Base-by-base conservation (phyloP, 2,797 vertebrate species). In the Loriculus beryllinus region DNA sequence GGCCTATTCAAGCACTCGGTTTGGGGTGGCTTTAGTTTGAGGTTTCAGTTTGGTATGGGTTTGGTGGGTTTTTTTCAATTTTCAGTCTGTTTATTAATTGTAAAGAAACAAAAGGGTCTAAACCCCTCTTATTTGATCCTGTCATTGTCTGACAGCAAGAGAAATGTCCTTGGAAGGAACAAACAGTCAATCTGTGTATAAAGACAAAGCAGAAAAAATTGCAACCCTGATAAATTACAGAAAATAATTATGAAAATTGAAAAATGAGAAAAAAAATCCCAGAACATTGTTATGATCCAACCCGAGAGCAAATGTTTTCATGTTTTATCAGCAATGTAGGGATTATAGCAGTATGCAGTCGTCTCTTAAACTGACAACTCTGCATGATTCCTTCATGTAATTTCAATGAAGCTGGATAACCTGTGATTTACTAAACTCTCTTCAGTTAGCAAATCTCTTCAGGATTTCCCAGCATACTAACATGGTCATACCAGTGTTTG, bases 91-190 rank as follows among this genome's bases (percentile, higher is more conserved):
- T 94, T 9, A 5, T 47, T 90, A 95, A 93, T 77, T 91, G 86
- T 74, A 88, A 93, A 80, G 65, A 88, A 82, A 67, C 28, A 69
- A 77, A 95, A 76, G 77, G 51, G 51, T 70, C n/a, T 85, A 76
- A 90, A 17, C 33, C 33, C 40, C 33, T 33, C 48, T 86, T 54
- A 40, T 83, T 74, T 92, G 63, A 89, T 80, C 29, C 56, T 75
- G 64, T 77, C 68, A 93, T 96, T 95, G 77, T 92, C 71, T 96
- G 83, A 42, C 65, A 92, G 72, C 1, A 23, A 95, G 54, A 48
- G 49, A 82, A 79, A 93, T 37, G 93, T 95, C 95, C 96, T 97
- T 96, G 96, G 72, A 79, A 95, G 33, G 52, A 95, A 80, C 84
- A 96, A 85, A 49, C 42, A 90, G 39, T 57, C 90, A 75, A 40